Evolutionary conservation across 2,888 invertebrate genomes (phyloP), one percentile per base, ranked within the genome.

Genomic region (Bellardia pandia): DNA sequence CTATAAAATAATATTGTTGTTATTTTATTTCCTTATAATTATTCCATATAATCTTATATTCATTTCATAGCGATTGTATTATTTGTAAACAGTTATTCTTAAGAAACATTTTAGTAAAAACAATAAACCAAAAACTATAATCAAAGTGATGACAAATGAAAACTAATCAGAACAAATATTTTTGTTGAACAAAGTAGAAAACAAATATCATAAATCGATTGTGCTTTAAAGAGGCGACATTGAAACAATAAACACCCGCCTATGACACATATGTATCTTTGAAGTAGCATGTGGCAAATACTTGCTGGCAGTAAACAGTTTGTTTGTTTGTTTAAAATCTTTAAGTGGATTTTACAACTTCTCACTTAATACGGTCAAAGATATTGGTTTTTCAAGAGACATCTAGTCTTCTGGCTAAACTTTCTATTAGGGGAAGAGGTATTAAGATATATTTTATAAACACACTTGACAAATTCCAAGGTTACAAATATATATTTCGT

Each of bases 221-320:
- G 14, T 48, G 14, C 30, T 48, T 37, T 56, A 9, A 66, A 62
- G 8, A 45, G 53, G 30, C 75, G 60, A 53, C 58, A 76, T 60
- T 60, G 60, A 53, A 68, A 60, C 60, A 75, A 60, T 75, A 82
- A 82, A 75, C 74, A 68, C 56, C 14, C 23, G 37, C 62, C 51
- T 0, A 30, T 30, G 30, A 5, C 58, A 48, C 14, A 53, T 14
- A 1, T 23, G 23, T 23, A 11, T 16, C 16, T 56, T 6, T 13
- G 14, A 76, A 56, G 6, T 53, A 13, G n/a, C 33, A 16, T 58
- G 48, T 13, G 23, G 60, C 48, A 51, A 51, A 45, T 23, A 14
- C 9, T 45, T 45, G 7, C 14, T 62, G 5, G 23, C 45, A 40
- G 14, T 48, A 68, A 45, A 48, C 62, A 68, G 5, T 23, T 66